phyloP scores from a whole-genome alignment of 2,888 invertebrate genomes.

The Prosapia bicincta region DNA sequence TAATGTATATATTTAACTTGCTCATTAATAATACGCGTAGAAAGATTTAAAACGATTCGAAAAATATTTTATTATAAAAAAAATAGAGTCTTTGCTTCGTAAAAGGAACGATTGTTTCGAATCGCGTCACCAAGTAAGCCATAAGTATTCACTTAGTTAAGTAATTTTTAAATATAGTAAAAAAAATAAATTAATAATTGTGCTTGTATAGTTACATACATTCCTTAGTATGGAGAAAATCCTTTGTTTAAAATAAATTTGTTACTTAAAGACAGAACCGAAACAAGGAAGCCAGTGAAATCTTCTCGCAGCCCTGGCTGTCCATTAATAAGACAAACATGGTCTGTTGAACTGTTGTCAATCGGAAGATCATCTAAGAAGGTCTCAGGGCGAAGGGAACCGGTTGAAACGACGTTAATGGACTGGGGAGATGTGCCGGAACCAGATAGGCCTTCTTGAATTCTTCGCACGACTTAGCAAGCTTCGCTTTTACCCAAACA shows the following conservation, averaged over 20 bases:
- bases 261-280: neutral
- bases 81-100: too few relatives aligned
- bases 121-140: too few relatives aligned
- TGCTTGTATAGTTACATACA: too few relatives aligned
- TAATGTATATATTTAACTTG: too few relatives aligned
- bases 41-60: too few relatives aligned
- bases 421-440: neutral
- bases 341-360: neutral
- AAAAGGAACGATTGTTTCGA: too few relatives aligned
- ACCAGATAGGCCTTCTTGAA: neutral
- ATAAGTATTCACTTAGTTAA: too few relatives aligned
- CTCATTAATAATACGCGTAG: too few relatives aligned
- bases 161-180: too few relatives aligned
- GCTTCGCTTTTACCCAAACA: neutral
- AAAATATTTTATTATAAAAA: too few relatives aligned
- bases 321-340: neutral
- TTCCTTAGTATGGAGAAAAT: too few relatives aligned
- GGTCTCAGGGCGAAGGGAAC: neutral
- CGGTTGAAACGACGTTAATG: neutral
- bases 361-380: neutral
- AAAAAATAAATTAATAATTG: too few relatives aligned
- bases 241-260: neutral
- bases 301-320: neutral
- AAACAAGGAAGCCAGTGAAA: neutral
- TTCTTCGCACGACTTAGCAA: constrained; percentile 2